Evolutionary conservation across 2,113 vertebrate species (phyloP).

Genomic region (Vulpes vulpes): DNA sequence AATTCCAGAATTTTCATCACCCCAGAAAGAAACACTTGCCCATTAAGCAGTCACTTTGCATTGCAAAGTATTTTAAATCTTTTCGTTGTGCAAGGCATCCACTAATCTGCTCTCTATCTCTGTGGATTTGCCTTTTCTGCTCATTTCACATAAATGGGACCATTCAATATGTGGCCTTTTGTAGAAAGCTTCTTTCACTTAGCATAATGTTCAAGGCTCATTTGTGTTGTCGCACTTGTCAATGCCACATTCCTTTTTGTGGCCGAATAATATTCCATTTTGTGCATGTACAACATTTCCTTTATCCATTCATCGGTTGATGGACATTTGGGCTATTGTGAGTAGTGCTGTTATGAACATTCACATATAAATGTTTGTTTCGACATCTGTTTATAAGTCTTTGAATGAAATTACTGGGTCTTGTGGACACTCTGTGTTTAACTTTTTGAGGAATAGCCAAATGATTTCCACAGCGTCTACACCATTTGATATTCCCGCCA

Average conservation of each 20-base stretch:
- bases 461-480: neutral
- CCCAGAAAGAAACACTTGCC: neutral
- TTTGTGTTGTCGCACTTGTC: neutral
- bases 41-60: no score
- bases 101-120: neutral
- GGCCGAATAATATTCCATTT: neutral
- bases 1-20: neutral
- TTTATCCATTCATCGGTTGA: neutral
- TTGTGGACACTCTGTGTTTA: neutral
- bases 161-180: neutral
- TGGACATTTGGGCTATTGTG: neutral
- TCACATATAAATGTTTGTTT: neutral
- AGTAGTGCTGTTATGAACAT: neutral
- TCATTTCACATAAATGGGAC: neutral
- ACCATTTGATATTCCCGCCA: neutral
- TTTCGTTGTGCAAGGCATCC: neutral
- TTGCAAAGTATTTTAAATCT: neutral
- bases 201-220: neutral
- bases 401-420: neutral
- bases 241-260: neutral
- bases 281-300: fast-evolving
- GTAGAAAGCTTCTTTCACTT: neutral
- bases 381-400: neutral
- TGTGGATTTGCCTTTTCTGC: neutral
- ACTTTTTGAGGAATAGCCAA: neutral